Evolutionary conservation across 2,113 vertebrate species (phyloP).

Genomic region (Siphamia tubifer): DNA sequence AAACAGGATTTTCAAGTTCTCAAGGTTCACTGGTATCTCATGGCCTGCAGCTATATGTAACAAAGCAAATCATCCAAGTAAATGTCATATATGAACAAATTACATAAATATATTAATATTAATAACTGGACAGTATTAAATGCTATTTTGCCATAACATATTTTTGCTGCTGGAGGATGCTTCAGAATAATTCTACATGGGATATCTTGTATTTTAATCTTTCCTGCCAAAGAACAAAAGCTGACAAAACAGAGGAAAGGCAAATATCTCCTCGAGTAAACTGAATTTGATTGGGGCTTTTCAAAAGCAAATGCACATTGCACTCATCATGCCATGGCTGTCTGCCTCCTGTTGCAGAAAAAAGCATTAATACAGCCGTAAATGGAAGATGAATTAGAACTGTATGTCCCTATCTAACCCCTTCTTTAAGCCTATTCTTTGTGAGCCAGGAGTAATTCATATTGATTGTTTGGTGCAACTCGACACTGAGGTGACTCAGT

Average conservation of each 20-base stretch:
- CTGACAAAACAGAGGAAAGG: too few relatives aligned
- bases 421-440: slow-evolving; percentile 12
- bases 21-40: slow-evolving; percentile 22
- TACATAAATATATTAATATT: not conserved
- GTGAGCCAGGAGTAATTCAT: slow-evolving; percentile 40
- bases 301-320: too few relatives aligned
- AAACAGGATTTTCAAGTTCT: slow-evolving; percentile 33
- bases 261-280: not conserved
- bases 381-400: slow-evolving; percentile 36
- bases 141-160: too few relatives aligned
- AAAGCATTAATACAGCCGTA: slow-evolving; percentile 27
- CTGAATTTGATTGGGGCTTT: not conserved
- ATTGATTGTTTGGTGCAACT: slow-evolving; percentile 60
- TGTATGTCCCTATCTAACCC: slow-evolving; percentile 14
- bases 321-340: too few relatives aligned
- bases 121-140: too few relatives aligned
- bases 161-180: too few relatives aligned
- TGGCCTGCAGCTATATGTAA: slow-evolving; percentile 20
- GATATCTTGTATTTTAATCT: too few relatives aligned
- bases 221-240: too few relatives aligned
- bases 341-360: not conserved
- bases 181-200: too few relatives aligned
- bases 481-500: slow-evolving; percentile 39
- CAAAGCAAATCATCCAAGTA: not conserved
- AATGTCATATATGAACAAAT: not conserved